Evolutionary conservation across 2,113 vertebrate genomes (phyloP).

Genomic region (Serinus canaria): DNA sequence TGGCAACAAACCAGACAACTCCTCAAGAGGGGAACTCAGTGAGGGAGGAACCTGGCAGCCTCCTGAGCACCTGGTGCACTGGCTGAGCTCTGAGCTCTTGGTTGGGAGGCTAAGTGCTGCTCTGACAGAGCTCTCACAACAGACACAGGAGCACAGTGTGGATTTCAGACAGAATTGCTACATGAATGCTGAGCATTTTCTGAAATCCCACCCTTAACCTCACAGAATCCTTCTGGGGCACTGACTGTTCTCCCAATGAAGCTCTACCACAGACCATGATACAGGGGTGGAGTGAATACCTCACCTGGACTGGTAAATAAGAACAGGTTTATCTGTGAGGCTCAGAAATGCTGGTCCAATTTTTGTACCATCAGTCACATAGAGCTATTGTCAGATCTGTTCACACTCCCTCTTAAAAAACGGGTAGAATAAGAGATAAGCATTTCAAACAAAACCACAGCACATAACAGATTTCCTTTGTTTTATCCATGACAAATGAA

Average conservation of each 20-base stretch:
- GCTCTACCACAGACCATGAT: background rate
- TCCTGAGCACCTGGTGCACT: background rate
- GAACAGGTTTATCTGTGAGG: background rate
- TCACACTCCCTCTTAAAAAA: background rate
- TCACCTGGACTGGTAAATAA: background rate
- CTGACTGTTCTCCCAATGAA: background rate
- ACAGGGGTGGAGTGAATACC: background rate
- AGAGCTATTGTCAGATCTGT: background rate
- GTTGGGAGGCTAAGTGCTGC: background rate
- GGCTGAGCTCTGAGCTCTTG: background rate
- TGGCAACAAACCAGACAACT: background rate
- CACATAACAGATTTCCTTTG: background rate
- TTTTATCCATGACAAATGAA: background rate
- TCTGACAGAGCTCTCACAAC: background rate
- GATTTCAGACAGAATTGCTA: background rate
- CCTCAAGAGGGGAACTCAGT: background rate
- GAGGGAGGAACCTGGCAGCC: background rate
- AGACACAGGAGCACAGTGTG: background rate
- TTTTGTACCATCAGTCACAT: background rate
- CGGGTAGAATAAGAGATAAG: background rate
- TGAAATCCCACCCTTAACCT: background rate
- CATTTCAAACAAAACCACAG: background rate
- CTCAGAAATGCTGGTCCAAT: background rate
- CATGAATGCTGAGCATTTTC: too few relatives aligned
- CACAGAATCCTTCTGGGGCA: background rate